Percentiles rank a stretch among this genome's conserved stretches.
Conservation (phyloP, 64 coral and sea anemone genomes). For the Montipora cactus region DNA sequence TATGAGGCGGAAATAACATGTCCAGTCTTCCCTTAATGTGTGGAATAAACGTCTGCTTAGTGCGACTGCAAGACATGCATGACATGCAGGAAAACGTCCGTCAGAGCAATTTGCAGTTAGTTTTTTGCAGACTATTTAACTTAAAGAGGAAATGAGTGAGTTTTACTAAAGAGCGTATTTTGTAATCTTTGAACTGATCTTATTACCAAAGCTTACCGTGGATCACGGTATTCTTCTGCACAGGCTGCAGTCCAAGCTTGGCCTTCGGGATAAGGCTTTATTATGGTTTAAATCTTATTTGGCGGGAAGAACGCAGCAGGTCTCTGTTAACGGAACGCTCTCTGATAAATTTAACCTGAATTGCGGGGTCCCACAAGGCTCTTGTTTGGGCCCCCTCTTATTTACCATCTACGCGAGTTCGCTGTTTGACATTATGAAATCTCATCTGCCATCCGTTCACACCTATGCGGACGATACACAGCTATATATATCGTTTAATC, state of each 20-base stretch:
- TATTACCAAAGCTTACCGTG: not conserved
- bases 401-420: slow-evolving; percentile 55
- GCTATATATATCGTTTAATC: too few species aligned
- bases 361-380: slow-evolving; percentile 19
- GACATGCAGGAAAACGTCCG: too few species aligned
- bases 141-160: too few species aligned
- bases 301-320: slow-evolving; percentile 8
- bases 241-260: slow-evolving; percentile 4
- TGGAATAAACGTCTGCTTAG: too few species aligned
- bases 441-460: slow-evolving; percentile 58
- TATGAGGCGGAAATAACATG: too few species aligned
- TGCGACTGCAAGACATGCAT: too few species aligned
- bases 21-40: too few species aligned
- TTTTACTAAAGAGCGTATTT: too few species aligned
- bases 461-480: not conserved
- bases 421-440: slow-evolving; percentile 53
- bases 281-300: slow-evolving; percentile 36
- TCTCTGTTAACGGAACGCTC: not conserved
- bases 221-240: slow-evolving; percentile 23
- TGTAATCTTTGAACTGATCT: too few species aligned
- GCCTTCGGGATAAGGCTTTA: not conserved
- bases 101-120: too few species aligned
- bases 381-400: slow-evolving; percentile 21
- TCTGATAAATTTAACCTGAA: slow-evolving; percentile 1
- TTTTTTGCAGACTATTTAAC: too few species aligned